Conservation (phyloP, 2,888 invertebrate genomes). For the Himalopsyche tibetana region DNA sequence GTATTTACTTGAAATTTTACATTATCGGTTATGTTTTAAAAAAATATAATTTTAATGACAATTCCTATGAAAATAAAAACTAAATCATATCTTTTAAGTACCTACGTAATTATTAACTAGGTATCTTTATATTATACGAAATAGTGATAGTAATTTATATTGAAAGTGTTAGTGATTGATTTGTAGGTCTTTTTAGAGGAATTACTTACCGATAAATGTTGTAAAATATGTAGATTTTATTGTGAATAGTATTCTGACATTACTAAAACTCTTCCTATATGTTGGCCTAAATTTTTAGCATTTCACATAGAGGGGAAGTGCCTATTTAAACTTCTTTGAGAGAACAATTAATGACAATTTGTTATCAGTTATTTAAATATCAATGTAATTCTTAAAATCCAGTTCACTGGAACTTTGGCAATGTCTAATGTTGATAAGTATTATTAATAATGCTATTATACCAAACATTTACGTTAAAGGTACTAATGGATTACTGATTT, state of each 20-base stretch:
- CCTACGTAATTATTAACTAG: conserved; percentile 22
- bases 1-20: too few relatives aligned
- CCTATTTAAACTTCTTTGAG: too few relatives aligned
- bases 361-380: too few relatives aligned
- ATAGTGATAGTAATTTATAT: conserved; percentile 29
- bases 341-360: too few relatives aligned
- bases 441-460: too few relatives aligned
- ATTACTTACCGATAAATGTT: not conserved
- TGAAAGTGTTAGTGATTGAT: conserved; percentile 30
- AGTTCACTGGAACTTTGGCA: too few relatives aligned
- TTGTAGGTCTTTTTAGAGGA: conserved; percentile 10
- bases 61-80: conserved; percentile 6
- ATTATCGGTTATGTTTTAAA: too few relatives aligned
- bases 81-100: conserved; percentile 32
- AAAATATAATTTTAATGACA: not conserved
- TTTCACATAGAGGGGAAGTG: too few relatives aligned
- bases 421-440: too few relatives aligned
- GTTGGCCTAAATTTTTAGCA: not conserved
- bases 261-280: not conserved
- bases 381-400: too few relatives aligned
- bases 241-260: not conserved
- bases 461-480: too few relatives aligned
- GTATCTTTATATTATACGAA: not conserved
- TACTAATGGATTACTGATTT: too few relatives aligned
- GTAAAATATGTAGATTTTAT: conserved; percentile 26